These are phyloP conservation scores for Oophaga sylvatica DNA, from an alignment of 2,797 vertebrate genomes.

Conservation along the genomic window DNA sequence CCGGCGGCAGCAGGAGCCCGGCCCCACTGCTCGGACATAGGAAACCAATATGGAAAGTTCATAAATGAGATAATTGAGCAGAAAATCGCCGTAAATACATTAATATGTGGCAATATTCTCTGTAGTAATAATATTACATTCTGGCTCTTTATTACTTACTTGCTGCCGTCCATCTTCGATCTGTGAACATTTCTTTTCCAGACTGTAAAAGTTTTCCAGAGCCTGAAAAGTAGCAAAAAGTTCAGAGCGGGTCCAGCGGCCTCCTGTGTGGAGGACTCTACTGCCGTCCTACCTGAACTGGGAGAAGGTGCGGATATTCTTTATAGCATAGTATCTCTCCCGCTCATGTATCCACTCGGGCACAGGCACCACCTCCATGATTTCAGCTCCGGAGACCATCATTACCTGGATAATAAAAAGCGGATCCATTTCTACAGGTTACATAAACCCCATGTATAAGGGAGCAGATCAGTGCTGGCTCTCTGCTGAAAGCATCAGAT, in stretches of 20 bases:
- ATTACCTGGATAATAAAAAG: slow-evolving; percentile 60
- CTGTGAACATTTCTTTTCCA: slow-evolving; percentile 70
- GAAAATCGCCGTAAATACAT: no score
- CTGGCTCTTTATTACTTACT: slow-evolving; percentile 54
- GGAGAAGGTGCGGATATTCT: slow-evolving; percentile 67
- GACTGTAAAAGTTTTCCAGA: slow-evolving; percentile 70
- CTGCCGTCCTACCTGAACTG: slow-evolving; percentile 66
- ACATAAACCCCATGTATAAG: not conserved
- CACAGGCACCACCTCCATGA: slow-evolving; percentile 64
- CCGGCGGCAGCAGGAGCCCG: no score
- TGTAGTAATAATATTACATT: no score
- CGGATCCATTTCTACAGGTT: not conserved
- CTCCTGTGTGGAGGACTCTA: no score
- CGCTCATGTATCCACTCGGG: slow-evolving; percentile 71
- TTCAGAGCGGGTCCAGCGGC: no score
- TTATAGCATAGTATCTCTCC: slow-evolving; percentile 64
- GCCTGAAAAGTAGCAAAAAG: slow-evolving; percentile 64
- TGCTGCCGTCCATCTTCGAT: slow-evolving; percentile 66
- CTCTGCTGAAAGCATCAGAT: no score
- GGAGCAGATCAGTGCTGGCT: not conserved
- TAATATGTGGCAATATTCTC: no score
- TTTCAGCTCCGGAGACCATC: slow-evolving; percentile 50
- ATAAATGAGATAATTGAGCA: no score
- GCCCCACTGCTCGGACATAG: no score
- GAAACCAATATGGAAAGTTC: no score